Base-by-base conservation (phyloP, 2,113 vertebrate genomes). In the Dendrocopos noguchii region DNA sequence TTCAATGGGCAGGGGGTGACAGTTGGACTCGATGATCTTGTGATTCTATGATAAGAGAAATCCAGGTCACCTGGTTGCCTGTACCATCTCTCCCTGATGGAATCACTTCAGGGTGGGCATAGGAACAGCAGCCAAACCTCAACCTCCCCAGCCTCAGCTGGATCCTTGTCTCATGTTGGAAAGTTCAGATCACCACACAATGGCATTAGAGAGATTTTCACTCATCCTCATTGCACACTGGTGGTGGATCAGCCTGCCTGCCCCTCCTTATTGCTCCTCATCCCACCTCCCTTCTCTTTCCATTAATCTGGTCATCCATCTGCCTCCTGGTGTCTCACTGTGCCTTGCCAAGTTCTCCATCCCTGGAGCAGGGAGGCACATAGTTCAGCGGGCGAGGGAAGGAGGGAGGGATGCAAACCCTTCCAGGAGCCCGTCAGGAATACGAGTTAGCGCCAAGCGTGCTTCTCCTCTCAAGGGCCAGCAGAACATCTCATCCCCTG, bases 401-500 rank as follows among this genome's bases (percentile, higher is more conserved):
- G 77, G 81, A 94, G 85, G 88, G 80, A 96, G 85, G 59, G 91
- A 91, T 92, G 94, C 87, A 93, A 55, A 83, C 46, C 63, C 5
- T 95, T 94, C 85, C 89, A 95, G 93, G 94, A 89, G 81, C 71
- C 92, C 67, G 9, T 85, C 71, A 89, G 95, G 95, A 91, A 95
- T 93, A 94, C 70, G 7, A 87, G 91, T 93, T 95, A 96, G 93
- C 4, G 1, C 78, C 0, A 66, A 96, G 89, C 9, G 12, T 10
- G 2, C 94, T 95, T 89, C 2, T 27, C 80, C 60, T 63, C 44
- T 33, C 5, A 1, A 66, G 63, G 73, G 96, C 97, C 96, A 95
- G 80, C 5, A 68, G 94, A 97, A 97, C 94, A 97, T 96, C 96
- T 96, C 84, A 80, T 96, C 93, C 94, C 67, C 89, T 96, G 96